These are phyloP conservation scores for Alloscopus bannaensis DNA, from an alignment of 2,888 invertebrate species.

Conservation along the genomic window DNA sequence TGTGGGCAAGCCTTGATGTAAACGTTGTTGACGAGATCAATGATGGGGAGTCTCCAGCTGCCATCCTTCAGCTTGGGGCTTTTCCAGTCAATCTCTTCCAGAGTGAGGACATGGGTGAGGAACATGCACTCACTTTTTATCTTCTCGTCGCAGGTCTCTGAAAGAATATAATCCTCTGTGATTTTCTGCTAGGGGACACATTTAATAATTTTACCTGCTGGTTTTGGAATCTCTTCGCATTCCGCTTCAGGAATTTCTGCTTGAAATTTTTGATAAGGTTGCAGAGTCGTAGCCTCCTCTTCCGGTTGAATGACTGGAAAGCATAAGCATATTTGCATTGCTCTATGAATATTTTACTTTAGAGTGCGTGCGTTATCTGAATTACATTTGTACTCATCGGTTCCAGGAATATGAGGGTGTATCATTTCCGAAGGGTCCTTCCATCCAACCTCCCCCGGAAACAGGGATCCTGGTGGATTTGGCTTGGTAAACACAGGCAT, in stretches of 20 bases:
- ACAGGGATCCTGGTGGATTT: constrained; percentile 33
- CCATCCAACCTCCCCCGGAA: constrained; percentile 42
- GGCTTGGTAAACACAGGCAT: constrained; percentile 31
- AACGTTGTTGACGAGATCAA: constrained; percentile 13
- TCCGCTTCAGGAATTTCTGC: constrained; percentile 12
- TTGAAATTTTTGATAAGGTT: constrained; percentile 23
- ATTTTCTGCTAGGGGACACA: too few species aligned
- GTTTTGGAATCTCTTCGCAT: constrained; percentile 44
- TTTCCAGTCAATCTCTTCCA: constrained; percentile 35
- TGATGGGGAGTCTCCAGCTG: constrained; percentile 37
- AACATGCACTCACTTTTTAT: not conserved
- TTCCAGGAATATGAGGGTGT: constrained; percentile 11
- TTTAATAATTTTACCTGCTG: not conserved
- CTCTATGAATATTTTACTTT: not conserved
- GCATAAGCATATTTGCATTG: not conserved
- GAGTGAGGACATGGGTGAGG: constrained; percentile 20
- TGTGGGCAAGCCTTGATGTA: constrained; percentile 40
- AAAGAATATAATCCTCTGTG: not conserved
- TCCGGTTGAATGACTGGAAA: not conserved
- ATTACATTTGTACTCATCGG: not conserved
- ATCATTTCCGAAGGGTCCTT: constrained; percentile 24
- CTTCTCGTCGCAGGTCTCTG: not conserved
- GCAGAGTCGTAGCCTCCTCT: not conserved
- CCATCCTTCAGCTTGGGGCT: constrained; percentile 17
- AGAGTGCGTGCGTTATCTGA: not conserved